Conservation (phyloP, 2,113 vertebrate species). For the Sardina pilchardus region DNA sequence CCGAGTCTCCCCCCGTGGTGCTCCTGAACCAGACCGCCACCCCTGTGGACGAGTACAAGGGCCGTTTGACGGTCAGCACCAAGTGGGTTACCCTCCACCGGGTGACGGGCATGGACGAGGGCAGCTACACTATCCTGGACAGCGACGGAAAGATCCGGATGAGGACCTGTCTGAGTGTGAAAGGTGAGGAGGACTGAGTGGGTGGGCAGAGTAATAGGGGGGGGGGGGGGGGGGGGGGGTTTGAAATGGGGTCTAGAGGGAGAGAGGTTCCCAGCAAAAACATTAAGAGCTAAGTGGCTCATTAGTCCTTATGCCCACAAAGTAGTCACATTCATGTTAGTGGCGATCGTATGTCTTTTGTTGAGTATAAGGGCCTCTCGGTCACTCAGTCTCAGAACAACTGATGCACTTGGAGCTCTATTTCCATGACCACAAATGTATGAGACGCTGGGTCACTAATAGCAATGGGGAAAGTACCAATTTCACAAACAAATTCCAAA, state of each 20-base stretch:
- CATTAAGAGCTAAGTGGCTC: neutral
- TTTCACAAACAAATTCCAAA: neutral
- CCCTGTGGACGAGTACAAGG: conserved; percentile 54
- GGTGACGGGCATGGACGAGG: conserved; percentile 67
- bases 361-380: neutral
- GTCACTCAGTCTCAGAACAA: neutral
- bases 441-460: neutral
- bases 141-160: conserved; percentile 55
- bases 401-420: neutral
- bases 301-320: neutral
- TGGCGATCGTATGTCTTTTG: neutral
- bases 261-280: neutral
- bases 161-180: conserved; percentile 71
- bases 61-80: conserved; percentile 59
- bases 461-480: neutral
- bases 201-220: neutral
- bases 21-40: conserved; percentile 59
- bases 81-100: conserved; percentile 59
- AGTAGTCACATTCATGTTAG: neutral
- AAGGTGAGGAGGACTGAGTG: conserved; percentile 58
- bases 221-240: neutral
- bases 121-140: conserved; percentile 71
- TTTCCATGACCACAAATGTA: neutral
- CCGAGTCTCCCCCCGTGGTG: conserved; percentile 50
- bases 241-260: neutral